Base-by-base conservation (phyloP, 2,113 vertebrate species). In the Mungos mungo region DNA sequence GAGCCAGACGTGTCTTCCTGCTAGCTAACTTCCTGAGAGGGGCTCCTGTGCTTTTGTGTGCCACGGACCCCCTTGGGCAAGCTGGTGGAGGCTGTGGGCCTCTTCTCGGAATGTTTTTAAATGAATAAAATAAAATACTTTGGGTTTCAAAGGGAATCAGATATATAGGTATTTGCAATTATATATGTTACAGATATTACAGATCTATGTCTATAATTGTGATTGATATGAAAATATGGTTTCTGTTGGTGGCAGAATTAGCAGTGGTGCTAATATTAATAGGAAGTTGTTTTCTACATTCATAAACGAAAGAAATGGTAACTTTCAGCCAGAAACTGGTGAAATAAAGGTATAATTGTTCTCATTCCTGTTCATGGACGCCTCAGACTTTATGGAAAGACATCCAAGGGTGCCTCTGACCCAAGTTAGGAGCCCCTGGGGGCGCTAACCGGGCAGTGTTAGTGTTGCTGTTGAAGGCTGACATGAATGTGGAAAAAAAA, bases 81-180 rank as follows among this genome's bases (percentile, higher is more conserved):
- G 13, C 38, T 57, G 77, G 31, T 29, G 23, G 93, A 71, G 27
- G 31, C 25, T 35, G 8, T 47, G 29, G 23, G 12, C 25, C 41
- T 80, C 54, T 72, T 96, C 65, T 90, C 45, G 69, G 71, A 90
- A 93, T 65, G 23, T 69, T 84, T 94, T 91, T 72, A 88, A 79
- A 63, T 45, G 47, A 68, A 3, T 69, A 81, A 65, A 85, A 47
- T 88, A 50, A 90, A 74, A 47, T 87, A 65, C 33, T 88, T 86
- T n/a, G n/a, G 14, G 57, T 35, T 96, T 87, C 54, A 96, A 93
- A 83, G 60, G 4, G 7, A 88, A 54, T 83, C 35, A 68, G n/a
- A n/a, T 89, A 35, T n/a, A 35, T 63, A 54, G 88, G 47, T 71
- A 93, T 57, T 76, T 90, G 19, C 2, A 66, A 9, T 50, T 45